These are phyloP conservation scores for Dasysyrphus tricinctus DNA, from an alignment of 2,888 invertebrate genomes.

Conservation along the genomic window DNA sequence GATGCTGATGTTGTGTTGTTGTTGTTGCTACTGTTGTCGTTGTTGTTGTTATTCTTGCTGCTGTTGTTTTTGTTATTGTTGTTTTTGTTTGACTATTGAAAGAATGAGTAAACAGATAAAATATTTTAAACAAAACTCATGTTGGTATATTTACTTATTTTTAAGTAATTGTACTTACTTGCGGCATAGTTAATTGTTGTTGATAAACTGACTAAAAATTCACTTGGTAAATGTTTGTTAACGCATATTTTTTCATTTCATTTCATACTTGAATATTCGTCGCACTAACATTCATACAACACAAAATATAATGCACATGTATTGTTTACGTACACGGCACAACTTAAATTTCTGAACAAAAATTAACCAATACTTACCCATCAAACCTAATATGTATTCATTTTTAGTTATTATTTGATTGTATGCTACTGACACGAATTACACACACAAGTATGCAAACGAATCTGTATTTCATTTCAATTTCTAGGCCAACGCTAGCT, in stretches of 20 bases:
- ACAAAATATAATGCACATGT: background rate
- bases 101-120: background rate
- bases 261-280: background rate
- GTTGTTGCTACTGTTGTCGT: too few species aligned
- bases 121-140: background rate
- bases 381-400: background rate
- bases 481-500: background rate
- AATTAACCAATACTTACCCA: background rate
- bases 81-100: conserved; percentile 2
- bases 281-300: background rate
- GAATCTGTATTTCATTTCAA: background rate
- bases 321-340: background rate
- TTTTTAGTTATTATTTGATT: background rate
- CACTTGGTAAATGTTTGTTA: background rate
- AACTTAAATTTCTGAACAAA: background rate
- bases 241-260: background rate
- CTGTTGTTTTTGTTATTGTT: conserved; percentile 1
- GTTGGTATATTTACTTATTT: background rate
- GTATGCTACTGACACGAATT: background rate
- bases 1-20: background rate
- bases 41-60: background rate
- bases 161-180: conserved; percentile 21
- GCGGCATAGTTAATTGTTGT: conserved; percentile 41
- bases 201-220: conserved; percentile 9
- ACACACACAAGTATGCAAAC: background rate